Evolutionary conservation across 2,113 vertebrate species (phyloP), one percentile per base, ranked within the genome.

Genomic region (Clupea harengus): DNA sequence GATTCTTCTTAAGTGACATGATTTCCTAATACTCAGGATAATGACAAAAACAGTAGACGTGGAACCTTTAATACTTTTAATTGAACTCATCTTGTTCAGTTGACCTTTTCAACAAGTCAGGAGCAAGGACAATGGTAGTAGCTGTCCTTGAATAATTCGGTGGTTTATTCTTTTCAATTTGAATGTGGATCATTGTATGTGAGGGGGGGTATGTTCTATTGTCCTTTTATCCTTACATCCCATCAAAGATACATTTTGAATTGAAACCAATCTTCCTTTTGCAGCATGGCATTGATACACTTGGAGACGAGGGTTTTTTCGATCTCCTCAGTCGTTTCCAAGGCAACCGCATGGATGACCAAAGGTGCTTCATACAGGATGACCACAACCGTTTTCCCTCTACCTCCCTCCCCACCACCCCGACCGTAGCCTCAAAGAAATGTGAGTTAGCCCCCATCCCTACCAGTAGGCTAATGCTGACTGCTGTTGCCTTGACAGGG

Each of bases 311-410:
- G 87, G 95, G 96, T 8, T 99, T 99, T 90, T 98, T 99, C 91
- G 97, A 99, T 92, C 95, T 99, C 46, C 93, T 99, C 83, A 98
- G 97, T 84, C 96, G 97, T 72, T 99, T 99, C 93, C 98, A 99
- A 90, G 97, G 97, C 92, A 98, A 94, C 90, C 95, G 98, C 86
- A 97, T 99, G 97, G 98, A 99, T 13, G 98, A 99, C 89, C 98
- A 99, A 94, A 95, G 98, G 91, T 99, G 96, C 92, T 94, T 90
- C 90, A 94, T 98, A 82, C 87, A 93, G 85, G 95, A 97, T 85
- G 94, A 94, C 86, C 92, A 92, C 88, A 95, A 89, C 92, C 88
- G 88, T 60, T 67, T 91, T 60, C 64, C 94, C 45, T 87, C 90
- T 88, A 86, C 94, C 84, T 82, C 89, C 4, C 91, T 94, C 67